phyloP scores from a whole-genome alignment of 2,888 invertebrate genomes.

The Orthonychiurus folsomi region DNA sequence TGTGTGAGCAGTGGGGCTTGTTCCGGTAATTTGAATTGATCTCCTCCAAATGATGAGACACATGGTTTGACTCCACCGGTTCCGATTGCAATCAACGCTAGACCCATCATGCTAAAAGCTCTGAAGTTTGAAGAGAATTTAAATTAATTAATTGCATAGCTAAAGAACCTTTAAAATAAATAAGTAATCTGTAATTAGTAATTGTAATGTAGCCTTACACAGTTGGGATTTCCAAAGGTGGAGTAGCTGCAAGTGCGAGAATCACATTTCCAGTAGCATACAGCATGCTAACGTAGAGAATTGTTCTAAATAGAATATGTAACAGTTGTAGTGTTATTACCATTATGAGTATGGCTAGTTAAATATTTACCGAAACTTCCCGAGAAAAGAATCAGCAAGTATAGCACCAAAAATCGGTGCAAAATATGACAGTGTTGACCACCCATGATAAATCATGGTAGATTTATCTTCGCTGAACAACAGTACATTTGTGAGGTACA shows the following conservation, averaged over 20 bases:
- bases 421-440: slow-evolving; percentile 81
- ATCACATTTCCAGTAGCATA: slow-evolving; percentile 49
- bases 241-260: slow-evolving; percentile 47
- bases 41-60: slow-evolving; percentile 82
- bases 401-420: slow-evolving; percentile 84
- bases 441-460: slow-evolving; percentile 79
- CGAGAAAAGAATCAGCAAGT: slow-evolving; percentile 82
- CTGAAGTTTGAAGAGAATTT: slow-evolving; percentile 38
- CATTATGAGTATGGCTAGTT: neutral
- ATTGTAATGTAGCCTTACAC: slow-evolving; percentile 17
- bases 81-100: slow-evolving; percentile 67
- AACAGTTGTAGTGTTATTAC: neutral
- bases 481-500: slow-evolving; percentile 78
- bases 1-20: slow-evolving; percentile 69
- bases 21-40: slow-evolving; percentile 75
- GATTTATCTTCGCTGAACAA: slow-evolving; percentile 62
- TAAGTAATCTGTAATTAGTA: slow-evolving; percentile 3
- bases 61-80: slow-evolving; percentile 92
- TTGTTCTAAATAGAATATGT: slow-evolving; percentile 48
- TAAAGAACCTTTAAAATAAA: neutral
- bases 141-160: neutral
- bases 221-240: slow-evolving; percentile 25
- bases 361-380: slow-evolving; percentile 67
- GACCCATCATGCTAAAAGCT: slow-evolving; percentile 46
- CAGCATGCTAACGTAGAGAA: slow-evolving; percentile 49